Conservation (phyloP, 2,797 vertebrate genomes). For the Rhinogobio ventralis region DNA sequence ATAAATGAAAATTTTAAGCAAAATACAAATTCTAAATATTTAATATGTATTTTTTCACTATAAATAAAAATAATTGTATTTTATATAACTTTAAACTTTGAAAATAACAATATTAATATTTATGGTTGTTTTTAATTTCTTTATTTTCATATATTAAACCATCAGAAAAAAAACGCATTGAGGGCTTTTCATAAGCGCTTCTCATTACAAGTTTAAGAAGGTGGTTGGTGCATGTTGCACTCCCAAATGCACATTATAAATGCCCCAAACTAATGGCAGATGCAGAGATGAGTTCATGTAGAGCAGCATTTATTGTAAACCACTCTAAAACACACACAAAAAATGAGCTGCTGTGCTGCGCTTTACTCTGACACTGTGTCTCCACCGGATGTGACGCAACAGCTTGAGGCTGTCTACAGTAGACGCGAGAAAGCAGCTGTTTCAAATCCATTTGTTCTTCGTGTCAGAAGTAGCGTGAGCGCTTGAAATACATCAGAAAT, state of each 20-base stretch:
- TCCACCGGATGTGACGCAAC: no score
- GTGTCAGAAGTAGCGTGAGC: no score
- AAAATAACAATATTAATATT: background rate
- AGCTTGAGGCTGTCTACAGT: no score
- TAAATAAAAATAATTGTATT: background rate
- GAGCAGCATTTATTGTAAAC: background rate
- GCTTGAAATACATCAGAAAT: no score
- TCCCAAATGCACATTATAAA: background rate
- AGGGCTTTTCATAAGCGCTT: no score
- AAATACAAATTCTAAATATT: background rate
- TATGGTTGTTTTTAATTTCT: background rate
- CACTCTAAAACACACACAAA: no score
- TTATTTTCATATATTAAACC: background rate
- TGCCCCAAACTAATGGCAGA: background rate
- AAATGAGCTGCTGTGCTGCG: no score
- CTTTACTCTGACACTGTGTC: background rate
- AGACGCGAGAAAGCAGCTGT: no score
- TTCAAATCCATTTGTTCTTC: no score
- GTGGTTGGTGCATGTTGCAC: no score
- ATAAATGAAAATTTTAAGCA: background rate
- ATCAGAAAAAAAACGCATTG: no score
- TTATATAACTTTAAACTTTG: background rate
- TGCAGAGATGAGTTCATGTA: background rate
- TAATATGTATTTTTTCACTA: background rate
- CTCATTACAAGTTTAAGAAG: no score